Evolutionary conservation across 2,113 vertebrate species (phyloP), one percentile per base, ranked within the genome.

Genomic region (Pygoscelis antarcticus): DNA sequence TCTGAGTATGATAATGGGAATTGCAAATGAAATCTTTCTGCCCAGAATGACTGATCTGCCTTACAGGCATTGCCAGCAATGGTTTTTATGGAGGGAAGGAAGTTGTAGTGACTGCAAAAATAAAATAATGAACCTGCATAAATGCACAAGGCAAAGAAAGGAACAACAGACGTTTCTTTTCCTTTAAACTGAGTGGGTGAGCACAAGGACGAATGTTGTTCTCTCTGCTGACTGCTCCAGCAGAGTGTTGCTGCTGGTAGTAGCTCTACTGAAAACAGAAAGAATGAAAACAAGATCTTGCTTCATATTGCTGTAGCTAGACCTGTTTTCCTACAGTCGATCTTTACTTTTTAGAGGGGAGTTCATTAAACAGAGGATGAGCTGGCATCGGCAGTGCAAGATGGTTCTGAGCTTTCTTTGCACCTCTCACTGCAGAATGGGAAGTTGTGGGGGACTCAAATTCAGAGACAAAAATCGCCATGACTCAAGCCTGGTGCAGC

Each of bases 11-110:
- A 83, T 93, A 90, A 95, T 80, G 60, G 47, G n/a, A 92, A 88
- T 79, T 94, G 47, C 65, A 97, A 89, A 88, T 88, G 4, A 93
- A 95, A 70, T 86, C 61, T 80, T 91, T 91, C 70, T 94, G 46
- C 36, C 11, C 7, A 70, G 65, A 94, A 74, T 95, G 70, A 85
- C 47, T 69, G 88, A 76, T 94, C 66, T 93, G 57, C 75, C 42
- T 62, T 74, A 78, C 38, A 66, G 87, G 52, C 80, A 34, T 70
- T 90, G 58, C 47, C 69, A 88, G 76, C 65, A n/a, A n/a, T 46
- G 21, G 5, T 65, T 87, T 87, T 78, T 82, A 46, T 58, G 65
- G n/a, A 66, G 87, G 58, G n/a, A 89, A 49, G 27, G 58, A 92
- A 95, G 27, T 47, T 71, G 49, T 65, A 79, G 54, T 54, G 88